Percentiles rank a stretch among this genome's conserved stretches.
Evolutionary conservation across 1,140 invertebrate species (phyloP).

Genomic region (Lamellibrachia luymesi): DNA sequence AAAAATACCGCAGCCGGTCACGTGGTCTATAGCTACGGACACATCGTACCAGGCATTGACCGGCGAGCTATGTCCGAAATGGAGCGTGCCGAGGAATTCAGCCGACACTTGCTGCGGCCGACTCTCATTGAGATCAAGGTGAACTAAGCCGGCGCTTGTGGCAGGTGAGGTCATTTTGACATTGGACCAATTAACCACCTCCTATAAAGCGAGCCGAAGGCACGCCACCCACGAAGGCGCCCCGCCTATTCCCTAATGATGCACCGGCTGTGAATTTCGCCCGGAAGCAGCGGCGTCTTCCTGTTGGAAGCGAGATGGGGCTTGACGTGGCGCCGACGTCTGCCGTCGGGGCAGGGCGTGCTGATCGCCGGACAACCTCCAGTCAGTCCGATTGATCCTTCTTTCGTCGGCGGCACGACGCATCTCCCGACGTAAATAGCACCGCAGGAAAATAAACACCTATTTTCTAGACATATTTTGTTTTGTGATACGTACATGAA

Average conservation of each 20-base stretch:
- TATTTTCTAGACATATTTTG: neutral
- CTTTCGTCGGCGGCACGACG: neutral
- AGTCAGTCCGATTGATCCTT: neutral
- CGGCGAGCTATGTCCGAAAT: neutral
- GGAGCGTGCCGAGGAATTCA: neutral
- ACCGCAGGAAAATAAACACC: neutral
- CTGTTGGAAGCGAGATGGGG: neutral
- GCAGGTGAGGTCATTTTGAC: neutral
- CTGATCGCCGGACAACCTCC: neutral
- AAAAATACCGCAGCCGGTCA: too few relatives aligned
- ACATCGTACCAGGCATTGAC: neutral
- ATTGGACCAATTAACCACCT: neutral
- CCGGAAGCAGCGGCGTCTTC: neutral
- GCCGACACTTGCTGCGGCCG: neutral
- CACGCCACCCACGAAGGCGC: neutral
- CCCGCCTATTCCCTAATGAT: neutral
- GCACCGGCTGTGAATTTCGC: neutral
- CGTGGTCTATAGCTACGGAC: too few relatives aligned
- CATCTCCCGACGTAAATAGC: neutral
- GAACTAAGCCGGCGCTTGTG: neutral
- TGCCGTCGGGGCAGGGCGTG: neutral
- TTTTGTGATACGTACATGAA: neutral
- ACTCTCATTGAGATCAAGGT: neutral
- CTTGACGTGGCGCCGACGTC: too few relatives aligned
- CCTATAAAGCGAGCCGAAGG: neutral